A percentile compares a stretch with the other conserved stretches of the same genome.
Evolutionary conservation across 2,888 invertebrate species (phyloP).

Genomic region (Ectemnius cavifrons): DNA sequence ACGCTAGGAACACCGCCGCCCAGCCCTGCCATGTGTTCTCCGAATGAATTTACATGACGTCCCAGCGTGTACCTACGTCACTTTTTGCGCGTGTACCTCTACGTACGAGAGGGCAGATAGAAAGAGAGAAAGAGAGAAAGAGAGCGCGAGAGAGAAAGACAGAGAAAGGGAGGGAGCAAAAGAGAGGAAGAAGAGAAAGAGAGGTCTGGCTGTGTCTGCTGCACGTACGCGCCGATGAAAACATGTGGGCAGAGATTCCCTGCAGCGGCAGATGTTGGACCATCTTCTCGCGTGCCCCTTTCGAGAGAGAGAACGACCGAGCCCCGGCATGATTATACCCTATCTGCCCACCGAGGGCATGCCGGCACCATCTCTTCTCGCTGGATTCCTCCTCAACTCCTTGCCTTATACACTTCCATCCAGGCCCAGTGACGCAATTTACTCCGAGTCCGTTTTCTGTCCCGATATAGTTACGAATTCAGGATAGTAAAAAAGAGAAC

Average conservation of each 20-base stretch:
- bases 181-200: background rate
- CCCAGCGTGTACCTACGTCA: constrained; percentile 59
- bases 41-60: constrained; percentile 66
- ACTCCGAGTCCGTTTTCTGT: background rate
- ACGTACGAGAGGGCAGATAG: no score
- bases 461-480: no score
- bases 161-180: no score
- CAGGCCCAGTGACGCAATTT: constrained; percentile 32
- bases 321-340: constrained; percentile 64
- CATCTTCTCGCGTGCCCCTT: constrained; percentile 65
- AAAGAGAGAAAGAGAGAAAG: no score
- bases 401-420: constrained; percentile 14
- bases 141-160: no score
- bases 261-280: constrained; percentile 74
- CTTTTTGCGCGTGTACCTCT: constrained; percentile 55
- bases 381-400: constrained; percentile 44
- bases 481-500: no score
- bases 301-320: constrained; percentile 54
- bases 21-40: constrained; percentile 66
- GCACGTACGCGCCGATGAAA: background rate
- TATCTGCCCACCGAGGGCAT: constrained; percentile 58
- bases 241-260: constrained; percentile 74
- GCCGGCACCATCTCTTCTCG: constrained; percentile 55
- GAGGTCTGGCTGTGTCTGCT: constrained; percentile 3
- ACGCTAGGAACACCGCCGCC: constrained; percentile 47